Evolutionary conservation across 2,113 vertebrate species (phyloP), one percentile per base, ranked within the genome.

Genomic region (Callocephalon fimbriatum): DNA sequence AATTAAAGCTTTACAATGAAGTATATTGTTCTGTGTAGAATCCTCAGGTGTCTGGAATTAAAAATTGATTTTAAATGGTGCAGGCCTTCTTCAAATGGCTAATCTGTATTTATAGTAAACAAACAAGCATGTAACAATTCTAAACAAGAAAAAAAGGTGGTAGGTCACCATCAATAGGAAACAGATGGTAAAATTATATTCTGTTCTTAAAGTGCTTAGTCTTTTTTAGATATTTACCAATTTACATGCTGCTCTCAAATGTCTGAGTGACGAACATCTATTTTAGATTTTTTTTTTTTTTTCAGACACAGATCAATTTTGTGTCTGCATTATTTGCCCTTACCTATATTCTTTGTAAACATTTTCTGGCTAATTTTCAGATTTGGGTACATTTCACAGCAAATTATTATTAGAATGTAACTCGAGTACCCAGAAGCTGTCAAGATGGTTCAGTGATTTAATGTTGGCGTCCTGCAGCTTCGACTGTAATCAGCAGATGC

Each of bases 401-500:
- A 96, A 96, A 98, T 98, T 97, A 97, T 97, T 96, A 97, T 97
- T 97, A 50, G 66, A 95, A 97, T 97, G 90, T 95, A 97, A 97
- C 83, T 97, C 15, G 15, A 97, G 94, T 93, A 96, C 86, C 91
- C 95, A 97, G 97, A 98, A 98, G 96, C 98, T 98, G 98, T 98
- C 98, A 98, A 59, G 97, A 97, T 86, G 97, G 97, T 98, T 98
- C 98, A 98, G 88, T 98, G 98, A 98, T 98, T 98, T 98, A 98
- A 97, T 90, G 82, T 6, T 94, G 94, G 96, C 78, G 0, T 98
- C 98, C 98, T 98, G 97, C 97, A 98, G 97, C 98, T 98, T 95
- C 96, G 90, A 95, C 98, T 98, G 93, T 95, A 98, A 98, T 98
- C 98, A 98, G 97, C 98, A 98, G 97, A 98, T 98, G 98, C 97